Evolutionary conservation across 1,140 invertebrate species (phyloP), one percentile per base, ranked within the genome.

Genomic region (Drosophila athabasca): DNA sequence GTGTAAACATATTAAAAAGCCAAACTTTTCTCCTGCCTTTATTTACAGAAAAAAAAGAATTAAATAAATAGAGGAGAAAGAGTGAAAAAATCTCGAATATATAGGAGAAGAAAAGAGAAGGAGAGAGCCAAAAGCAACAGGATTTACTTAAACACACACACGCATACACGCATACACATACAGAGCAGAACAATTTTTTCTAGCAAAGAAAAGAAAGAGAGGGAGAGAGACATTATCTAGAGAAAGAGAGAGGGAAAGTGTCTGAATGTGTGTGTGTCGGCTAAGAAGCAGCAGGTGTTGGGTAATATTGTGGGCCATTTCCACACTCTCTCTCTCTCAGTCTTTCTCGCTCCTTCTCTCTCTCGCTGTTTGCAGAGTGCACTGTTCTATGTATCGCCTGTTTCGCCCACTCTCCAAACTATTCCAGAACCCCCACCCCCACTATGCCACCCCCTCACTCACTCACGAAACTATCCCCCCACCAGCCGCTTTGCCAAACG

Each of bases 231-330:
- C 15, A 44, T 50, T 31, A 4, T 17, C 26, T 29, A 35, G 29
- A 50, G 46, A 57, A 57, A 55, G 22, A 15, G 71, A 65, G 71
- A 65, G 59, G 46, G 53, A 78, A 77, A 69, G 69, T 79, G 59
- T 53, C 50, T 29, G 70, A 66, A 62, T 50, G 68, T 69, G 41
- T 13, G 54, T 64, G 59, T 69, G 70, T 52, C 61, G 66, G 54
- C 66, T 41, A 75, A 70, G 76, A 70, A 85, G 84, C 81, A 79
- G 82, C 82, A 85, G 82, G 82, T 85, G 82, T 81, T 87, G 82
- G 80, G 80, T 48, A 50, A 76, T 72, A 79, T 72, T 84, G 79
- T 79, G 79, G 79, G 81, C 67, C 58, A 69, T 49, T 62, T 57
- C 51, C 58, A 31, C 62, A 60, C 51, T 45, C 46, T 26, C 6